Percentiles rank a stretch among this genome's conserved stretches.
These are phyloP conservation scores for Pholis gunnellus DNA, from an alignment of 2,113 vertebrate genomes.

Conservation along the genomic window DNA sequence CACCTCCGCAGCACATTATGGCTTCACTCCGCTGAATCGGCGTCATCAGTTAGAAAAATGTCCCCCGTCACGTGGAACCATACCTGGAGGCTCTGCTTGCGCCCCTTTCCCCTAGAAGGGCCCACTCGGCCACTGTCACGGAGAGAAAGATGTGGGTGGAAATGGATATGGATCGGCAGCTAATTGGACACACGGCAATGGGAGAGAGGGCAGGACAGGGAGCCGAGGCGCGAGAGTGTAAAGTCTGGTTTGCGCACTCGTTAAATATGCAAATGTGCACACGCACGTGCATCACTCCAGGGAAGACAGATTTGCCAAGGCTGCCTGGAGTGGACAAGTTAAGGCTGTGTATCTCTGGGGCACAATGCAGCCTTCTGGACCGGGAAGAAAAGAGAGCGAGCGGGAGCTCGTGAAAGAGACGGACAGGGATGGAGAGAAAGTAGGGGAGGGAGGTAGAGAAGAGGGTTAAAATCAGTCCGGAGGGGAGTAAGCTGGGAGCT, in stretches of 20 bases:
- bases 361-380: constrained; percentile 47
- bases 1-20: constrained; percentile 48
- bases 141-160: constrained; percentile 21
- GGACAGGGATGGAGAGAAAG: neutral
- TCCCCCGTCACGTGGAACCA: constrained; percentile 19
- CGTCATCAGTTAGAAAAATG: constrained; percentile 63
- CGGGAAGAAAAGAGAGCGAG: neutral
- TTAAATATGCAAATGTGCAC: constrained; percentile 67
- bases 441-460: neutral
- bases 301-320: constrained; percentile 53
- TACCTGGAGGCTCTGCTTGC: constrained; percentile 36
- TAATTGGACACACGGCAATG: constrained; percentile 47
- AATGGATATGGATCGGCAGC: constrained; percentile 49
- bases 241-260: constrained; percentile 41
- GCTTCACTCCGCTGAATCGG: constrained; percentile 56
- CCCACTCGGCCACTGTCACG: constrained; percentile 18
- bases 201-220: constrained; percentile 12
- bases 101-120: constrained; percentile 21
- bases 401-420: constrained; percentile 23
- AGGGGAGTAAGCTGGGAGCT: constrained; percentile 49
- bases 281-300: constrained; percentile 18
- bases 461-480: constrained; percentile 37
- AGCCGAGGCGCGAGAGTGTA: constrained; percentile 37
- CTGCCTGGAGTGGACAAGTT: constrained; percentile 56
- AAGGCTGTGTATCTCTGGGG: constrained; percentile 55